A percentile compares a stretch with the other conserved stretches of the same genome.
These are phyloP conservation scores for Labeo catla DNA, from an alignment of 2,113 vertebrate species.

Conservation along the genomic window DNA sequence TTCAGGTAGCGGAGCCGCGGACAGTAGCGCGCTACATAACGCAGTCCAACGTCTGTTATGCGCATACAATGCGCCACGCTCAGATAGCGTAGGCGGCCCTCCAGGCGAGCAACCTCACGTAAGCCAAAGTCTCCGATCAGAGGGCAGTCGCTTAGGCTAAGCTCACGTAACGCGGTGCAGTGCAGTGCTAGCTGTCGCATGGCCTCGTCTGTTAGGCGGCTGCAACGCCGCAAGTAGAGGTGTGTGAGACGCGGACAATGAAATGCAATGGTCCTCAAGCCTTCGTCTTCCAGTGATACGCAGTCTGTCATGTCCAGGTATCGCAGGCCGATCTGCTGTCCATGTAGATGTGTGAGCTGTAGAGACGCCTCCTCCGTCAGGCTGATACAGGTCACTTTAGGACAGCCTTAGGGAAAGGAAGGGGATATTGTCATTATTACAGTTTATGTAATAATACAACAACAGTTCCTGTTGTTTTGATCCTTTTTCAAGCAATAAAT, in stretches of 20 bases:
- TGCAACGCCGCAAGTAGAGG: conserved; percentile 95
- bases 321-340: conserved; percentile 95
- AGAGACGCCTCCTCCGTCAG: conserved; percentile 90
- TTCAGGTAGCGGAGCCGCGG: conserved; percentile 97
- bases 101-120: conserved; percentile 93
- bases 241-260: conserved; percentile 97
- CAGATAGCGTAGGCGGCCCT: conserved; percentile 92
- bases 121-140: conserved; percentile 93
- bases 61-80: conserved; percentile 96
- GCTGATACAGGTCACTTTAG: conserved; percentile 98
- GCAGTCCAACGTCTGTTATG: conserved; percentile 94
- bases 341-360: conserved; percentile 89
- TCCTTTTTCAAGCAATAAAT: background rate
- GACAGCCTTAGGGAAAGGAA: conserved; percentile 81
- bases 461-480: background rate
- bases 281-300: conserved; percentile 93
- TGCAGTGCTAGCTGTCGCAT: conserved; percentile 93
- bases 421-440: background rate
- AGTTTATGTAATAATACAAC: no score
- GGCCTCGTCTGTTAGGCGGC: conserved; percentile 91
- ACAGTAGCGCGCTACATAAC: conserved; percentile 97
- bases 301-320: conserved; percentile 98
- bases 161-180: conserved; percentile 88
- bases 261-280: conserved; percentile 92
- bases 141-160: conserved; percentile 96